Evolutionary conservation across 1,140 invertebrate genomes (phyloP).

Genomic region (Heliconius eleuchia): DNA sequence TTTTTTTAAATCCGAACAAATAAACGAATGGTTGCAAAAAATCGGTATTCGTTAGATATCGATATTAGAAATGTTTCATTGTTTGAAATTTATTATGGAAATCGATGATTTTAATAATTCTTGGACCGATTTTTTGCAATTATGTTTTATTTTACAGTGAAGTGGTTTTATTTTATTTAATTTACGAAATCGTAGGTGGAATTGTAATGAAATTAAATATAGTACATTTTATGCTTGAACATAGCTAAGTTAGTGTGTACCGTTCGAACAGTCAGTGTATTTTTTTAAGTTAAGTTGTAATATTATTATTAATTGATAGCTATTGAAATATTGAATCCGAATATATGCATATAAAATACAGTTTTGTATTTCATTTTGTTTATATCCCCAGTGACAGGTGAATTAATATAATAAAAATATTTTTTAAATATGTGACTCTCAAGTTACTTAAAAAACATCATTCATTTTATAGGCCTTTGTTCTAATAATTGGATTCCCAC

Average conservation of each 20-base stretch:
- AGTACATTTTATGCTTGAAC: slow-evolving; percentile 70
- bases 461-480: too few species aligned
- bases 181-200: slow-evolving; percentile 56
- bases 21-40: slow-evolving; percentile 2
- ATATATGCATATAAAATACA: slow-evolving; percentile 80
- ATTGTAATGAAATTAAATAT: slow-evolving; percentile 76
- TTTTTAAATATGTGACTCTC: too few species aligned
- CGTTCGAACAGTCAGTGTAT: slow-evolving; percentile 70
- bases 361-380: slow-evolving; percentile 52
- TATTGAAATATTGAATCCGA: slow-evolving; percentile 78
- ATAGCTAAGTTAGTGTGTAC: slow-evolving; percentile 75
- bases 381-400: not conserved
- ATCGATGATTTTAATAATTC: not conserved
- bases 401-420: too few species aligned
- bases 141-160: slow-evolving; percentile 9
- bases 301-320: slow-evolving; percentile 75
- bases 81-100: not conserved
- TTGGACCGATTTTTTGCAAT: slow-evolving; percentile 18
- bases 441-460: too few species aligned
- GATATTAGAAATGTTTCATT: not conserved
- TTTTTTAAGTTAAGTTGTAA: slow-evolving; percentile 77
- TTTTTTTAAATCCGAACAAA: slow-evolving; percentile 1
- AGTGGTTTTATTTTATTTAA: slow-evolving; percentile 43
- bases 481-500: too few species aligned
- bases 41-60: not conserved